Base-by-base conservation (phyloP, 2,113 vertebrate species). In the Ceyx cyanopectus region DNA sequence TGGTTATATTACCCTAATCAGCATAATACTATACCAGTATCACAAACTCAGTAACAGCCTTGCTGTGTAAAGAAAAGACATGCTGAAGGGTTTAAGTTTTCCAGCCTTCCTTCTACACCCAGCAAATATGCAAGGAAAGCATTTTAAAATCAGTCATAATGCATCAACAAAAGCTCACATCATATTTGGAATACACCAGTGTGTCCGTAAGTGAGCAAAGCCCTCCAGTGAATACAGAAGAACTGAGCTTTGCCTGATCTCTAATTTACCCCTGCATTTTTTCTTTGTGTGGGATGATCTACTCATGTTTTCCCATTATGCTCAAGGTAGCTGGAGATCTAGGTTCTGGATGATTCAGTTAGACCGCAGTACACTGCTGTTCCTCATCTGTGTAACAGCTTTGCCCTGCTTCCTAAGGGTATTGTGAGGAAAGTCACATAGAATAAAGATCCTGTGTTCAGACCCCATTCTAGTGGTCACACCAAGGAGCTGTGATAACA, bases 271-370 rank as follows among this genome's bases (percentile, higher is more conserved):
- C n/a, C 72, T 85, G 30, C 46, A 66, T 13, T 89, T 85, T 85
- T 79, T 94, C 34, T 67, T 74, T 23, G 67, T 91, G 46, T 50
- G 2, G 1, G 18, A 82, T 43, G 27, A 87, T 30, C 62, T 62
- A 82, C 50, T 89, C 78, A 34, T 60, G 66, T 82, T 89, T 89
- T 93, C 87, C 51, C 91, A 46, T 63, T 74, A 62, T 29, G 29
- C n/a, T 29, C 24, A 79, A 73, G 54, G 73, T 17, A 85, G 74
- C 21, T 73, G 32, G 62, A 80, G 48, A 77, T 48, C 51, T 17
- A 34, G 29, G 56, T 34, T 91, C 63, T 85, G 40, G n/a, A 92
- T 63, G 40, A 68, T 16, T 73, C 66, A 67, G 17, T 85, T 56
- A 82, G 32, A 40, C 46, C 58, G 89, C 67, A 79, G 67, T 8